Evolutionary conservation across 1,140 invertebrate species (phyloP), one percentile per base, ranked within the genome.

Genomic region (Leptoteleia sp.): DNA sequence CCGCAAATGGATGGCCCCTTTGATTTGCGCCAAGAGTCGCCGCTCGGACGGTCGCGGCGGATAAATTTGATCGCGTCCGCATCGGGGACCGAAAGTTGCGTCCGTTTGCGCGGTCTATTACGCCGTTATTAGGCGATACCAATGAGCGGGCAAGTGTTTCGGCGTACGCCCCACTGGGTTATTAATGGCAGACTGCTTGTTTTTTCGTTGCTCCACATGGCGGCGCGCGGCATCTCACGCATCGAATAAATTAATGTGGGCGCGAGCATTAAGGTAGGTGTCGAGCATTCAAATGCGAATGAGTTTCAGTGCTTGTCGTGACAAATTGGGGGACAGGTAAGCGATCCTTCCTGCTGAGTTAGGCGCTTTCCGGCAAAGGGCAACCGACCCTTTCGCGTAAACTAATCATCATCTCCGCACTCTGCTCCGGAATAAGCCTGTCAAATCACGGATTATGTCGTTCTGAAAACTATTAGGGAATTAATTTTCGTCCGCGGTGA

Each of bases 181-280:
- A 87, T 87, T 87, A 85, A 87, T 86, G 85, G 80, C 48, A 71
- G 45, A 35, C 52, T 73, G 76, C 80, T 84, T 84, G 83, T 86
- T 84, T 87, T 84, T 84, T 82, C 55, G 61, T 54, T 64, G 64
- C 78, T 59, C 76, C 52, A 50, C 68, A 62, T 77, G 67, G 42
- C 61, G 50, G 80, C 70, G 76, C 29, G 62, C 57, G 50, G 64
- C 64, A 59, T 79, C 71, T 79, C 72, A 77, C 77, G 78, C 71
- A 71, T 76, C 65, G 80, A 80, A 82, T 80, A 75, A 83, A 83
- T 84, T 84, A 84, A 84, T 81, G 82, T 73, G 73, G 78, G 76
- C 81, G 79, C 75, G 79, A 79, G 75, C 64, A 70, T 81, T 80
- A 77, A 79, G 70, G 72, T 80, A 83, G 82, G 79, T 83, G 82